Base-by-base conservation (phyloP, 92 coral and sea anemone genomes). In the Parazoanthus swiftii region DNA sequence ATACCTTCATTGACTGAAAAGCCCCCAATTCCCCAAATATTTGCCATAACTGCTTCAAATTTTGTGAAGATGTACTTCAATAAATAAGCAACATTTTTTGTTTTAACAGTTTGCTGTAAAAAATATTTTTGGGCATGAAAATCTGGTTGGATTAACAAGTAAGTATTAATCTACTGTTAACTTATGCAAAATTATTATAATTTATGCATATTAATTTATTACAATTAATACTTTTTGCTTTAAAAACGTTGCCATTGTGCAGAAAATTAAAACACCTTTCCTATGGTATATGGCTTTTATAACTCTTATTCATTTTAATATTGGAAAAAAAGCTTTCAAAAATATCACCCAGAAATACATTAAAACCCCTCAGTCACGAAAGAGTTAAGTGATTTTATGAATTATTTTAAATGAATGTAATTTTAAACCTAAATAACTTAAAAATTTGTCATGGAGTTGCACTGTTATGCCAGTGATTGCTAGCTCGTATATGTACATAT, bases 41-140 rank as follows among this genome's bases (percentile, higher is more conserved):
- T 42, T 76, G 80, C 21, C 56, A 76, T 20, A 80, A 51, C 8
- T 51, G 42, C 71, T 80, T 80, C 8, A 54, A 80, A 80, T n/a
- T 56, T 80, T 80, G 84, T 80, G 44, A 80, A 80, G 48, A 33
- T 80, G 58, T 80, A 80, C 71, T 51, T 80, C 43, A 56, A 13
- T 80, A 51, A 48, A 80, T 80, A 44, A 51, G 15, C 71, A 80
- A 80, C 71, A 80, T 8, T 80, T 51, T 56, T 29, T 51, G 71
- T 56, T 80, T 54, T 33, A 23, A 8, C 78, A 74, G 78, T 36
- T 33, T 74, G 44, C 48, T 74, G 78, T 39, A 39, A 74, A 74
- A 74, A 36, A 74, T 74, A 36, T 14, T 74, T 74, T 74, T 36
- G 18, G 23, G 13, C 78, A 74, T 11, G 37, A 74, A 74, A 48